Evolutionary conservation across 2,797 vertebrate species (phyloP), one percentile per base, ranked within the genome.

Genomic region (Melanotaenia maccullochi): DNA sequence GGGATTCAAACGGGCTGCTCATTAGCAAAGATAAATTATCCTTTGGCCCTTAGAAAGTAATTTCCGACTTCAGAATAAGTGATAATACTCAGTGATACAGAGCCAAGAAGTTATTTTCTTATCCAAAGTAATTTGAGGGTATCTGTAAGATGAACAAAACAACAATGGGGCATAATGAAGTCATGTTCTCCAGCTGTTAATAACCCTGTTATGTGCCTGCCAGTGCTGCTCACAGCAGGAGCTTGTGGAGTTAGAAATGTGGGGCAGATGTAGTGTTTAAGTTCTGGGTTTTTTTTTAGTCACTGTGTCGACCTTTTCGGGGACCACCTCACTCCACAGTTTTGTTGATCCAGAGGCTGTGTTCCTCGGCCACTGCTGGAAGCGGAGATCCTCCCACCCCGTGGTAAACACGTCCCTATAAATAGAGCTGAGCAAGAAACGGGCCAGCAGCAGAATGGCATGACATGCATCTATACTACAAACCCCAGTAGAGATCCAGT

Each of bases 341-440:
- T 55, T 62, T 60, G 86, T 86, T 84, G 82, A 78, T 83, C 64
- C 60, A 72, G 71, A 80, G 56, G 71, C 82, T 63, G 55, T 20
- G 58, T 57, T 84, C 73, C 36, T 2, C n/a, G 4, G 47, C 72
- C 52, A 8, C 28, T 25, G 71, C 77, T 79, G 72, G 38, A 76
- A 80, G 84, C 76, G 55, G 47, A 68, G 81, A 86, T 77, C 87
- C 75, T 75, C 71, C 76, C 63, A 72, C 64, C 66, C 9, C 4
- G 75, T 79, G 79, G 87, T 91, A 93, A 94, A 94, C 90, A 89
- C 57, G 0, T 13, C 44, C 73, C 91, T 93, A 94, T 92, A 92
- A 92, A 93, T 93, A 94, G 92, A 84, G 76, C 75, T 42, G 56
- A 51, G 78, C 78, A 83, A 86, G 83, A 78, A 66, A 68, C 67